phyloP scores from a whole-genome alignment of 2,113 vertebrate species.

The Austrofundulus limnaeus region DNA sequence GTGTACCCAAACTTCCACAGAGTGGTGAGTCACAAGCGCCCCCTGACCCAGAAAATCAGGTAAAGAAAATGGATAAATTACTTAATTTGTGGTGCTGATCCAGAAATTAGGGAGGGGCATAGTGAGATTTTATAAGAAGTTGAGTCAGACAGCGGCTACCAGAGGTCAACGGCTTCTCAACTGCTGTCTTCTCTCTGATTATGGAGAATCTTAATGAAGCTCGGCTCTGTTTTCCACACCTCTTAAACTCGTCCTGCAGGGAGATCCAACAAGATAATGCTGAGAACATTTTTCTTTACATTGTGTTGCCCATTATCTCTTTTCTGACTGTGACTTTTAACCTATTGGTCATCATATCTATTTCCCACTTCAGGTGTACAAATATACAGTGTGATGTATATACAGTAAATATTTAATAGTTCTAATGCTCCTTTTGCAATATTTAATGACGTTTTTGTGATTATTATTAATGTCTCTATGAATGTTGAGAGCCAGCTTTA shows the following conservation, averaged over 20 bases:
- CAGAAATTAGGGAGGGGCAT: background rate
- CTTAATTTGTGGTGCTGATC: no score
- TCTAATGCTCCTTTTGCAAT: no score
- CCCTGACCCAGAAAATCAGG: no score
- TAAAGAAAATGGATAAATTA: no score
- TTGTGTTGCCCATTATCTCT: constrained; percentile 8
- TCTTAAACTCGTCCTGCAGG: constrained; percentile 26
- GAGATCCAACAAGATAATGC: background rate
- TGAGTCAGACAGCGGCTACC: background rate
- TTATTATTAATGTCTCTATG: no score
- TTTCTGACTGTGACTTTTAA: constrained; percentile 25
- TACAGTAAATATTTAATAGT: no score
- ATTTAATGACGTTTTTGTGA: no score
- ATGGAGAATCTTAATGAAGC: constrained; percentile 12
- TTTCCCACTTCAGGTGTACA: constrained; percentile 30
- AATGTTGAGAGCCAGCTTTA: no score
- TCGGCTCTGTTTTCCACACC: constrained; percentile 24
- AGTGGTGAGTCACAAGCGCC: no score
- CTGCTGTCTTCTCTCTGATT: background rate
- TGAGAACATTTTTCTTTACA: background rate
- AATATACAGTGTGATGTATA: no score
- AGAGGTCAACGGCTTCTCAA: background rate
- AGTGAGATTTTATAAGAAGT: background rate
- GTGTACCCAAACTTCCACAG: no score
- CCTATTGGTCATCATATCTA: constrained; percentile 31